These are phyloP conservation scores for Protosalanx chinensis DNA, from an alignment of 2,797 vertebrate species.

Conservation along the genomic window DNA sequence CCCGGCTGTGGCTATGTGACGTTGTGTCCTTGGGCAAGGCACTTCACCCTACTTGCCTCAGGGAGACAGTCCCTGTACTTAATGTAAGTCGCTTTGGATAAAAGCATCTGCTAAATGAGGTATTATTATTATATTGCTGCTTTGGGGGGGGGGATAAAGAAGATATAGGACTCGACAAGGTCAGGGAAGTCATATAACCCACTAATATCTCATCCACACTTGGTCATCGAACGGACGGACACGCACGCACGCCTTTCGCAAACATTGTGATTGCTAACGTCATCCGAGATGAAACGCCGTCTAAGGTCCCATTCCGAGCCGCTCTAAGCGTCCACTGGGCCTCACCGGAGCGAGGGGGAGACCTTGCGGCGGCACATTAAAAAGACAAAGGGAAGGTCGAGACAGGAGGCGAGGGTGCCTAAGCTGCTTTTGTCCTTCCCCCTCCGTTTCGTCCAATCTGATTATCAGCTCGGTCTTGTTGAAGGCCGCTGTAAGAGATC, in stretches of 20 bases:
- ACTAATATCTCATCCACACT: not conserved
- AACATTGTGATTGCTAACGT: not conserved
- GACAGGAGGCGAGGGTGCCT: not conserved
- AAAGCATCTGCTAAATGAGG: no score
- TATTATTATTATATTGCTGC: no score
- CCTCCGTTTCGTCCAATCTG: constrained; percentile 4
- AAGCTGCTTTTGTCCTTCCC: constrained; percentile 1
- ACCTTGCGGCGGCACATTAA: constrained; percentile 31
- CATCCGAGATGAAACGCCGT: not conserved
- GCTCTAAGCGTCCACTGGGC: not conserved
- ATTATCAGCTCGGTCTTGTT: constrained; percentile 31
- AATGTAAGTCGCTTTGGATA: no score
- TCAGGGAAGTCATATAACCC: not conserved
- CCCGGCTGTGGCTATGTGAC: no score
- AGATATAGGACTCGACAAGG: no score
- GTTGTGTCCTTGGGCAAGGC: no score
- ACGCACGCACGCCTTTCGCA: not conserved
- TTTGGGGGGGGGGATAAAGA: no score
- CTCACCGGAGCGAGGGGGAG: not conserved
- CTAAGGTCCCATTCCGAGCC: not conserved
- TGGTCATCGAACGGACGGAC: not conserved
- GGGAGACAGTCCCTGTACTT: no score
- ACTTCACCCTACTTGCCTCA: no score
- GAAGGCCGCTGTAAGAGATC: constrained; percentile 9
- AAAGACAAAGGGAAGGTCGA: constrained; percentile 16